phyloP scores from a whole-genome alignment of 2,113 vertebrate species.

The Cyanistes caeruleus region DNA sequence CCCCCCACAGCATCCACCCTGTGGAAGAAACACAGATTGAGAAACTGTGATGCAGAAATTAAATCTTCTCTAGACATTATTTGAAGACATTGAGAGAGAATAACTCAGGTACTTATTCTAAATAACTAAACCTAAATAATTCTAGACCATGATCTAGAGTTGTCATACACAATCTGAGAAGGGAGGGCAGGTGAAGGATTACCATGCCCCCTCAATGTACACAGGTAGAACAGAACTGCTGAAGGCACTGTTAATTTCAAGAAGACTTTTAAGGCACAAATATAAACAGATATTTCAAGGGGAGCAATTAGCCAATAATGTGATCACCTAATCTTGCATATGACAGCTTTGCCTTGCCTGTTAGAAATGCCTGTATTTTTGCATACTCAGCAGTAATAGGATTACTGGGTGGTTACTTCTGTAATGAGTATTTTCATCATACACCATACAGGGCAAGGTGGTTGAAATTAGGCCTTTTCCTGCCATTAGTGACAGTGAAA shows the following conservation, averaged over 20 bases:
- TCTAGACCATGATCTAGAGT: neutral
- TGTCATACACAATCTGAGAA: neutral
- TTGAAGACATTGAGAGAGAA: neutral
- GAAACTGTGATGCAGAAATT: neutral
- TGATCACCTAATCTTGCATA: neutral
- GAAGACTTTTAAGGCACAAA: neutral
- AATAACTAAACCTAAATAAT: too few species aligned
- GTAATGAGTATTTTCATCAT: neutral
- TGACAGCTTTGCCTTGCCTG: neutral
- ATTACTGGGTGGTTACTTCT: neutral
- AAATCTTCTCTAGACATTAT: neutral
- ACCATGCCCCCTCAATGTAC: neutral
- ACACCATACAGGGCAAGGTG: neutral
- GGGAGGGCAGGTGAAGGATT: neutral
- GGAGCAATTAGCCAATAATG: neutral
- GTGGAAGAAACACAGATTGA: slow-evolving; percentile 38
- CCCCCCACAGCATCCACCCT: slow-evolving; percentile 19
- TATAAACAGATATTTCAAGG: neutral
- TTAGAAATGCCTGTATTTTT: neutral
- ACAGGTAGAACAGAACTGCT: neutral
- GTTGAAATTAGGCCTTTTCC: neutral
- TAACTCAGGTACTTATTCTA: neutral
- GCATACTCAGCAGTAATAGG: neutral
- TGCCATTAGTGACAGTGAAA: neutral
- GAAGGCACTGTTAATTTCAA: neutral